phyloP scores from a whole-genome alignment of 2,888 invertebrate genomes.

The Biston stratarius region DNA sequence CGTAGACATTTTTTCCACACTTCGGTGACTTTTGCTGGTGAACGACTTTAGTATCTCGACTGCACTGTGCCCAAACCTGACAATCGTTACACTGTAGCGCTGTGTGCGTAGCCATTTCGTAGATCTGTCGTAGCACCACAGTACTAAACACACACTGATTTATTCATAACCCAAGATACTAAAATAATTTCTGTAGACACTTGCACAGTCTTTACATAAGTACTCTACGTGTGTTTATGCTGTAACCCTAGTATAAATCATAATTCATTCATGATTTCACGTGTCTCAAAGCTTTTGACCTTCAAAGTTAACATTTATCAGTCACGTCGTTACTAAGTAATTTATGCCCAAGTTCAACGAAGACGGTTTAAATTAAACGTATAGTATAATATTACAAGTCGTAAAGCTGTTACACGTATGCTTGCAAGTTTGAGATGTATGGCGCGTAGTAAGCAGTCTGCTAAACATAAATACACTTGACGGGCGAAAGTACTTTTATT shows the following conservation, averaged over 20 bases:
- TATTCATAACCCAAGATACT: not conserved
- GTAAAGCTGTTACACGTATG: conserved; percentile 55
- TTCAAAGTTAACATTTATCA: conserved; percentile 10
- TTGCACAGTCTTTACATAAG: not conserved
- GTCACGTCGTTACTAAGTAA: conserved; percentile 42
- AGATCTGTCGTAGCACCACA: not conserved
- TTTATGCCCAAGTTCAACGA: conserved; percentile 47
- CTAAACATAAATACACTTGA: conserved; percentile 23
- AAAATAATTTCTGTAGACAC: not conserved
- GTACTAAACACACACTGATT: not conserved
- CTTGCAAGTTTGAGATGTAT: conserved; percentile 44
- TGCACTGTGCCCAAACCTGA: too few species aligned
- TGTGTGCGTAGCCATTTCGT: not conserved
- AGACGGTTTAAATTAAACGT: conserved; percentile 46
- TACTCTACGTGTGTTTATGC: not conserved
- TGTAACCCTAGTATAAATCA: conserved; percentile 1
- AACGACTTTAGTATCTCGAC: too few species aligned
- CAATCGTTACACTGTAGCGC: not conserved
- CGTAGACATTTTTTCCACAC: too few species aligned
- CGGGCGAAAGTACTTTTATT: conserved; percentile 17
- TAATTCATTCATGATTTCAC: conserved; percentile 6
- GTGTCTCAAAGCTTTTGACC: conserved; percentile 3
- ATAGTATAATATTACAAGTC: conserved; percentile 62
- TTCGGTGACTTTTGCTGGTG: too few species aligned
- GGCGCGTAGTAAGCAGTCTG: conserved; percentile 21